Evolutionary conservation across 2,797 vertebrate species (phyloP), one percentile per base, ranked within the genome.

Genomic region (Eurystomus glaucurus): DNA sequence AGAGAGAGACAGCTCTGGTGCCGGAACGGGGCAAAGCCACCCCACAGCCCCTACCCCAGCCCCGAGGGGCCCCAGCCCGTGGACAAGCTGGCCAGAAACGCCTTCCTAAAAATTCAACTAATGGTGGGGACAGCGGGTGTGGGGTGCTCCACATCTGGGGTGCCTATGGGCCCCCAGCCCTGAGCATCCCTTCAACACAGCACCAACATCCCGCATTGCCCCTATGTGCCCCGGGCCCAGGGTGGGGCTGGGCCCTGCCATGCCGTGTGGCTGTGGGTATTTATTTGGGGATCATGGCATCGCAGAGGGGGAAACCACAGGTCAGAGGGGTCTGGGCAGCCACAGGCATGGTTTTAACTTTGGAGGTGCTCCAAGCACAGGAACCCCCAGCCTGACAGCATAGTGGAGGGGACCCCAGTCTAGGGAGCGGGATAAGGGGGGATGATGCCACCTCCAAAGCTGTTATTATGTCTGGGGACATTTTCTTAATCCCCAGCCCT

Each of bases 91-190:
- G 39, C 23, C 79, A 65, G 33, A 58, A 91, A 21, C 13, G 14
- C 2, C 0, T 68, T 58, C 26, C 45, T 51, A 46, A 66, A 89
- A 64, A 43, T 21, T 5, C 11, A 22, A 0, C 62, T 71, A 15
- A 28, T 5, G 45, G 10, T 39, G 69, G 10, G 43, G 51, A 37
- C 9, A 16, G 43, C 5, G 29, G 6, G 16, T 43, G 26, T 0
- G 4, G 54, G 45, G 8, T 65, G 10, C 23, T 21, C 26, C 20
- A 7, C 13, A 28, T 20, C 4, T 4, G 37, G 57, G 45, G 54
- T 39, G 43, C n/a, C 20, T 22, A 1, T 0, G 0, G 35, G 23
- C 31, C 35, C 48, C 69, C 35, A 29, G 23, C 46, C 31, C 33
- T 4, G 7, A 68, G 88, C 78, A 70, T 46, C 54, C 74, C 14